Evolutionary conservation across 2,888 invertebrate genomes (phyloP).

Genomic region (Harmothoe impar): DNA sequence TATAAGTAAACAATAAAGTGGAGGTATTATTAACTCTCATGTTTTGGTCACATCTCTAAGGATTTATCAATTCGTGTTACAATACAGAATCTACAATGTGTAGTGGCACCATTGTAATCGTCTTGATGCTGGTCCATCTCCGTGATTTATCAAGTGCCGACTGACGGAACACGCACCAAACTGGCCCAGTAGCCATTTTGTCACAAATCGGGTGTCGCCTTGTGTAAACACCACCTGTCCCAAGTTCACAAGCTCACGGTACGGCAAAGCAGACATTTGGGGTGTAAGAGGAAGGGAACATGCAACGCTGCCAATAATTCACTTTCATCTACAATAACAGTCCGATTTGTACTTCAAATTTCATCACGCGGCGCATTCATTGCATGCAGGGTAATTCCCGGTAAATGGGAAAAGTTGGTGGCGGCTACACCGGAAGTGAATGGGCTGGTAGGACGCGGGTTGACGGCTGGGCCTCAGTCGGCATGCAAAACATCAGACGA

Average conservation of each 20-base stretch:
- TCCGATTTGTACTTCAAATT: slow-evolving; percentile 53
- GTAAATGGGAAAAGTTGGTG: neutral
- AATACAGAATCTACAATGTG: too few relatives aligned
- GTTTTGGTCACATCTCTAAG: too few relatives aligned
- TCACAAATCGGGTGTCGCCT: neutral
- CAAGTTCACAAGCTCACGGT: neutral
- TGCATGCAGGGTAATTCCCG: slow-evolving; percentile 13
- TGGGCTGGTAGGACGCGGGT: neutral
- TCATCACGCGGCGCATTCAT: slow-evolving; percentile 9
- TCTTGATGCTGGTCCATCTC: too few relatives aligned
- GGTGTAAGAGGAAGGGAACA: neutral
- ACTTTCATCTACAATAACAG: slow-evolving; percentile 42
- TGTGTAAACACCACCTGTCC: neutral
- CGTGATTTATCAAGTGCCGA: too few relatives aligned
- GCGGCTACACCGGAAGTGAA: slow-evolving; percentile 27
- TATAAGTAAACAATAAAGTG: too few relatives aligned
- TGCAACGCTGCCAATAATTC: slow-evolving; percentile 26
- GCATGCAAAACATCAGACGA: slow-evolving; percentile 36
- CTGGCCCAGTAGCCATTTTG: neutral
- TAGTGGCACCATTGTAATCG: too few relatives aligned
- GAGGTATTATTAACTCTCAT: too few relatives aligned
- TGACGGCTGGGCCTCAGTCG: slow-evolving; percentile 3
- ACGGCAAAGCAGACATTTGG: neutral
- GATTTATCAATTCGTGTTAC: too few relatives aligned
- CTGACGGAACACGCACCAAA: too few relatives aligned